Evolutionary conservation across 2,888 invertebrate species (phyloP).

Genomic region (Chymomyza amoena): DNA sequence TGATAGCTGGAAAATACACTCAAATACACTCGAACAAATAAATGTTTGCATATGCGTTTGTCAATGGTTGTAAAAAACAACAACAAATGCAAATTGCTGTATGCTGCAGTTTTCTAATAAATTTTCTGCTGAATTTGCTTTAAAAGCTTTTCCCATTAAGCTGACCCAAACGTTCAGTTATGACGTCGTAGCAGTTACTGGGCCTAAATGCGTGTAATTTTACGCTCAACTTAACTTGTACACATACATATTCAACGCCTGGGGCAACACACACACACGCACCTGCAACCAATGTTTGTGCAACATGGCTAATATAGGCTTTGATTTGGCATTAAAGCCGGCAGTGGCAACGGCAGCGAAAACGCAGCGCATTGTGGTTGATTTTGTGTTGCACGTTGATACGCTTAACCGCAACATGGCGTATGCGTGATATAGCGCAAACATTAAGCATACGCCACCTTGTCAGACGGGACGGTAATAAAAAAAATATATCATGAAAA

Average conservation of each 20-base stretch:
- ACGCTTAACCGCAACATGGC: conserved; percentile 15
- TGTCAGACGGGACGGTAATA: neutral
- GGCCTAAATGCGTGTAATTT: conserved; percentile 74
- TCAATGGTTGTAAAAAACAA: conserved; percentile 34
- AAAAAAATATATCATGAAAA: neutral
- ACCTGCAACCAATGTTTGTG: conserved; percentile 54
- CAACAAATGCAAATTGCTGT: conserved; percentile 54
- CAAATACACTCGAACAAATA: neutral
- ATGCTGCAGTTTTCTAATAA: conserved; percentile 71
- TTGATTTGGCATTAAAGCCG: neutral
- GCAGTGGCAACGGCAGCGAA: neutral
- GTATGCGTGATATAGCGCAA: conserved; percentile 40
- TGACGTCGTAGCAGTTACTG: neutral
- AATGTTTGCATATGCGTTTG: neutral
- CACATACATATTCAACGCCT: conserved; percentile 21
- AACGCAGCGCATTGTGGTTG: conserved; percentile 24
- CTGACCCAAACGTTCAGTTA: conserved; percentile 46
- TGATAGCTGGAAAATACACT: neutral
- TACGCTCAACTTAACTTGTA: conserved; percentile 76
- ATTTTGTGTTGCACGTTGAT: neutral
- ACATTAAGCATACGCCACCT: conserved; percentile 48
- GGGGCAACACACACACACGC: neutral
- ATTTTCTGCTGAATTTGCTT: conserved; percentile 72
- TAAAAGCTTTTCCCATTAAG: conserved; percentile 54
- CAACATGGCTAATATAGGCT: conserved; percentile 56